These are phyloP conservation scores for Corydoras maculifer DNA, from an alignment of 2,113 vertebrate species.

Conservation along the genomic window DNA sequence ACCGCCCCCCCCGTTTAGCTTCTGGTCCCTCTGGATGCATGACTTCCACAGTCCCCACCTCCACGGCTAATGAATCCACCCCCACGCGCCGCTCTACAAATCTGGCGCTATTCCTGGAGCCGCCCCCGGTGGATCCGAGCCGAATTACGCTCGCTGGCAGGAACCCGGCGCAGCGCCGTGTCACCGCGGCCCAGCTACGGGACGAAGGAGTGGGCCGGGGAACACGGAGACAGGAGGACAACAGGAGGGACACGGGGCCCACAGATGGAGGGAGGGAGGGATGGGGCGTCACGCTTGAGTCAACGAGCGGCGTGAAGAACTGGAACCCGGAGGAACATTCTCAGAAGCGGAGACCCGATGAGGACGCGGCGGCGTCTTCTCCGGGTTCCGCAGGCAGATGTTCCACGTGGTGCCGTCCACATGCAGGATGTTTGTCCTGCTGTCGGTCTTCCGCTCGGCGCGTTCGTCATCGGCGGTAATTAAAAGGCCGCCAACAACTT, in stretches of 20 bases:
- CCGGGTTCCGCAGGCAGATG: not conserved
- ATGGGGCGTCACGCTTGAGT: not conserved
- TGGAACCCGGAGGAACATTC: not conserved
- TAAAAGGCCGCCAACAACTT: not conserved
- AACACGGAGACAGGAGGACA: not conserved
- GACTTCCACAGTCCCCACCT: constrained; percentile 50
- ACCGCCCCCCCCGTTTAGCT: constrained; percentile 8
- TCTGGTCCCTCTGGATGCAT: constrained; percentile 52
- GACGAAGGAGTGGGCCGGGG: not conserved
- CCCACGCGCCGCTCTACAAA: constrained; percentile 65
- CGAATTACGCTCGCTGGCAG: constrained; percentile 63
- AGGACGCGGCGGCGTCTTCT: not conserved
- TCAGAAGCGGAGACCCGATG: no score
- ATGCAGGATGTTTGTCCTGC: not conserved
- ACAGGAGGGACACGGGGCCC: not conserved
- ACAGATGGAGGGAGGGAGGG: not conserved
- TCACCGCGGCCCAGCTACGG: constrained; percentile 54
- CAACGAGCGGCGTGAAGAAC: not conserved
- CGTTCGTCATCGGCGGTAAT: not conserved
- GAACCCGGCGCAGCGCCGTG: constrained; percentile 60
- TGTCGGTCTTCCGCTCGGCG: not conserved
- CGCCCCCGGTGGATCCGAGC: constrained; percentile 53
- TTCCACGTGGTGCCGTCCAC: not conserved
- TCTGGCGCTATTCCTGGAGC: constrained; percentile 64
- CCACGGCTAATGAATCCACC: constrained; percentile 51